Percentiles rank a stretch among this genome's conserved stretches.
Conservation (phyloP, 2,113 vertebrate species). For the Istiophorus platypterus region DNA sequence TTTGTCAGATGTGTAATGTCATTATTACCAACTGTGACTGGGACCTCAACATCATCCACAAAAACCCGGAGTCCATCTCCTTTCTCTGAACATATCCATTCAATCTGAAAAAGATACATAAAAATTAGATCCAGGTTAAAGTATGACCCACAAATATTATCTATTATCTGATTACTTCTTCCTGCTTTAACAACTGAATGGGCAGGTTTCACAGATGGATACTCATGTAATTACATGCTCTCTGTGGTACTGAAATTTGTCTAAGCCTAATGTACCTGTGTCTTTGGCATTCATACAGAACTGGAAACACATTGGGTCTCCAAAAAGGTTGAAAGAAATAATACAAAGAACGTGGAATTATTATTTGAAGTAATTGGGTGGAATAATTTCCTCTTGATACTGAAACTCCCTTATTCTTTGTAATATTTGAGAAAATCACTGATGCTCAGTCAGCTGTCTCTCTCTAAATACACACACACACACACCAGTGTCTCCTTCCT, state of each 20-base stretch:
- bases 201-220: neutral
- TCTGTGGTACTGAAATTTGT: neutral
- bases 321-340: neutral
- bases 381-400: neutral
- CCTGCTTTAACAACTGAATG: neutral
- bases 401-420: neutral
- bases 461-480: slow-evolving; percentile 10
- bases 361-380: neutral
- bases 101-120: slow-evolving; percentile 76
- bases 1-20: neutral
- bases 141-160: neutral
- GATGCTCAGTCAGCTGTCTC: neutral
- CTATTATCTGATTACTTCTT: neutral
- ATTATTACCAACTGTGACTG: slow-evolving; percentile 79
- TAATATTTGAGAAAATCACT: neutral
- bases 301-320: too few species aligned
- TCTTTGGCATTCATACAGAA: too few species aligned
- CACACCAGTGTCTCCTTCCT: neutral
- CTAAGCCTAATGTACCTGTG: neutral
- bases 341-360: too few species aligned
- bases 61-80: slow-evolving; percentile 78
- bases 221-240: neutral
- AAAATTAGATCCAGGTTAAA: neutral
- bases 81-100: slow-evolving; percentile 79
- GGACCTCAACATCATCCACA: slow-evolving; percentile 79